phyloP scores from a whole-genome alignment of 2,888 invertebrate genomes.

The Ptychoptera contaminata region DNA sequence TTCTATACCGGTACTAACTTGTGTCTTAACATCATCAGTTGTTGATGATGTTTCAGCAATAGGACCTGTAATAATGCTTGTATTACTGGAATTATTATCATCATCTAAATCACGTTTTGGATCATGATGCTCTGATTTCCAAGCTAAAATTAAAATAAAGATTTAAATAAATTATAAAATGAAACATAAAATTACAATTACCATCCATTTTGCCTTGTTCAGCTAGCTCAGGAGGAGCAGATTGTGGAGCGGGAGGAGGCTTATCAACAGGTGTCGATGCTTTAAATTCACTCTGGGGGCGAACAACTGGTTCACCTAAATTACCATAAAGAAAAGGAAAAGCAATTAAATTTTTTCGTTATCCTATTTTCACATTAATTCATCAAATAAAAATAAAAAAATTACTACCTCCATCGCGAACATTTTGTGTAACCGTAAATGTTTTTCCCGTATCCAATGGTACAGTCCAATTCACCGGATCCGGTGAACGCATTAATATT shows the following conservation, averaged over 20 bases:
- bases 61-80: too few species aligned
- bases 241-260: constrained; percentile 47
- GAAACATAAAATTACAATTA: constrained; percentile 13
- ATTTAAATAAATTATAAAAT: background rate
- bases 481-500: constrained; percentile 81
- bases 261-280: constrained; percentile 50
- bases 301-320: constrained; percentile 62
- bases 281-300: constrained; percentile 80
- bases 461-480: constrained; percentile 91
- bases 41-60: constrained; percentile 1
- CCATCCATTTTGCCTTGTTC: constrained; percentile 41
- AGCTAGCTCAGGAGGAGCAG: constrained; percentile 48
- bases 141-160: background rate
- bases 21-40: background rate
- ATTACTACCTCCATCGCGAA: constrained; percentile 46
- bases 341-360: background rate
- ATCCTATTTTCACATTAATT: constrained; percentile 1
- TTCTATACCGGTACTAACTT: too few species aligned
- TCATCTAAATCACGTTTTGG: background rate
- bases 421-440: constrained; percentile 85
- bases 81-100: too few species aligned
- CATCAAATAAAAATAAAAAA: background rate
- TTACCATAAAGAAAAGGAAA: constrained; percentile 1
- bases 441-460: constrained; percentile 87
- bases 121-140: constrained; percentile 1